Evolutionary conservation across 2,113 vertebrate genomes (phyloP), one percentile per base, ranked within the genome.

Genomic region (Oxyura jamaicensis): DNA sequence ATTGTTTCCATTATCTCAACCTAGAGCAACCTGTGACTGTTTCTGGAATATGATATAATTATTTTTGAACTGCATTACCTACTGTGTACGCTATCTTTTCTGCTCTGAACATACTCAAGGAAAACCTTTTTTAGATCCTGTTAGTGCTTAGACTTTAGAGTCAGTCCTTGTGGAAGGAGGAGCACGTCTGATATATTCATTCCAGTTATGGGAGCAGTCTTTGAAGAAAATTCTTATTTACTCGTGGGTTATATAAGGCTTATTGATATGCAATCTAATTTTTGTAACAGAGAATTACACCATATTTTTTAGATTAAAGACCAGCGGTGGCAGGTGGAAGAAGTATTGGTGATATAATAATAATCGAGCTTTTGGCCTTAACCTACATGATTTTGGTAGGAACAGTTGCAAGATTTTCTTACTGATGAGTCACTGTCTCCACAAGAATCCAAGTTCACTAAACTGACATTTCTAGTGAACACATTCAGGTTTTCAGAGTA

Each of bases 1-100:
- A 82, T 91, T 90, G 60, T 84, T 95, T 96, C 69, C 66, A 81
- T 88, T 96, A 86, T 76, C 68, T 95, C 80, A 91, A 56, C 68
- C 76, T 84, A 23, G 11, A 92, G 68, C 63, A 94, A 65, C 65
- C 39, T 58, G 12, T 91, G 63, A 88, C 91, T 95, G 8, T 95
- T 97, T 59, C 82, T 94, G 84, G 88, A 86, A 91, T 83, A 88
- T 77, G 55, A 80, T 66, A 80, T 83, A 59, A 85, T 94, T 80
- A 48, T 92, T 95, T 67, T 91, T 83, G 60, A 92, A 26, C 72
- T 83, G n/a, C n/a, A 13, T 71, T 91, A 35, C 63, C 48, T 69
- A 25, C 41, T 69, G 23, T 26, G 4, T 58, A 29, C 8, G 2
- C 33, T 88, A 13, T 75, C 46, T 87, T 71, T 86, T 74, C 71